Conservation (phyloP, 1,140 invertebrate genomes). For the Ruditapes philippinarum region DNA sequence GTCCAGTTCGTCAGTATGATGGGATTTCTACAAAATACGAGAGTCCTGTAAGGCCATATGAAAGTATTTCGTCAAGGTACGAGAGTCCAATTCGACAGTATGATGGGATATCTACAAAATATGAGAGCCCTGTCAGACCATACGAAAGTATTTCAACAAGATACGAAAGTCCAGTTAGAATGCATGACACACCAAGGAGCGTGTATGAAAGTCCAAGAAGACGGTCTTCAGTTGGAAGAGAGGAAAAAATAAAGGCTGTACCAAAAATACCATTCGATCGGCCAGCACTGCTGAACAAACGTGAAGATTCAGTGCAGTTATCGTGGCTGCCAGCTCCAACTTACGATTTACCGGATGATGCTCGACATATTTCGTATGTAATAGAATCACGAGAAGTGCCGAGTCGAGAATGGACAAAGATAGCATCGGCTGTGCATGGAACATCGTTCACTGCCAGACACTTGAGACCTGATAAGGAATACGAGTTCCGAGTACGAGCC, state of each 20-base stretch:
- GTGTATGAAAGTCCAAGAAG: conserved; percentile 38
- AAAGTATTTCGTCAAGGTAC: not conserved
- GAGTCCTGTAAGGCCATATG: conserved; percentile 16
- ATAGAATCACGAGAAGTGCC: conserved; percentile 82
- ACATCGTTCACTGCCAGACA: conserved; percentile 74
- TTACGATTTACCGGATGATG: conserved; percentile 74
- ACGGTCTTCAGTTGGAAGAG: not conserved
- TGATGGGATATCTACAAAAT: not conserved
- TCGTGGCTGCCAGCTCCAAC: conserved; percentile 82
- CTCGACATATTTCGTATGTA: conserved; percentile 77
- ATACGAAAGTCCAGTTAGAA: conserved; percentile 18
- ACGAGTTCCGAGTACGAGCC: conserved; percentile 81
- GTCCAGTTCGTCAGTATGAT: conserved; percentile 9
- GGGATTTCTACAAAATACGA: not conserved
- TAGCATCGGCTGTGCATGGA: conserved; percentile 77
- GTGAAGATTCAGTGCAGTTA: conserved; percentile 76
- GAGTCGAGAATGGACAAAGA: conserved; percentile 79
- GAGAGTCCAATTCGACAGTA: conserved; percentile 5
- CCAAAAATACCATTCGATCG: conserved; percentile 80
- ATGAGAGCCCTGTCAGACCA: conserved; percentile 1
- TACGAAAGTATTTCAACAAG: not conserved
- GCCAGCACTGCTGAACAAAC: conserved; percentile 76
- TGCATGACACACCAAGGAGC: not conserved
- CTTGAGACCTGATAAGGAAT: conserved; percentile 81
- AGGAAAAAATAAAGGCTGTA: conserved; percentile 44